Percentiles rank a stretch among this genome's conserved stretches.
These are phyloP conservation scores for Spisula subtruncata DNA, from an alignment of 2,888 invertebrate genomes.

Conservation along the genomic window DNA sequence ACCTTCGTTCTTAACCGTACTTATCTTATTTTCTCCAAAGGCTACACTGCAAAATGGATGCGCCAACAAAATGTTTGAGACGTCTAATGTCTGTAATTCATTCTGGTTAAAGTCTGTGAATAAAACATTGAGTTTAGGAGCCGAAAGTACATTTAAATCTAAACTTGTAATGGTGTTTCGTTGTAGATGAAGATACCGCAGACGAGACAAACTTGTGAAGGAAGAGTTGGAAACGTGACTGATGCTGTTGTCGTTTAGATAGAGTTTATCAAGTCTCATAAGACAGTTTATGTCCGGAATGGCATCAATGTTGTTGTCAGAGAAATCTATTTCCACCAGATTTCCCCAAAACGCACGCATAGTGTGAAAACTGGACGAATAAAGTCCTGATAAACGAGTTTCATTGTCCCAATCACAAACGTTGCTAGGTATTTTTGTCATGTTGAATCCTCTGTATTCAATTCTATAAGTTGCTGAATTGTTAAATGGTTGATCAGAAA, in stretches of 20 bases:
- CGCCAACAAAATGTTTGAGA: conserved; percentile 50
- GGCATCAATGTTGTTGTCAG: too few relatives aligned
- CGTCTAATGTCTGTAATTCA: conserved; percentile 43
- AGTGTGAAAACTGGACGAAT: background rate
- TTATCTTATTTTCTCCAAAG: conserved; percentile 55
- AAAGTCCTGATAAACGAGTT: background rate
- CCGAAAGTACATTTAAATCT: conserved; percentile 2
- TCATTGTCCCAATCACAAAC: conserved; percentile 54
- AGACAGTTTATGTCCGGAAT: too few relatives aligned
- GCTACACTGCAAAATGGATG: conserved; percentile 56
- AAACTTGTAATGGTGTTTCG: conserved; percentile 27
- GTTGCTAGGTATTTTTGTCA: conserved; percentile 60
- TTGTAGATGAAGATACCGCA: conserved; percentile 30
- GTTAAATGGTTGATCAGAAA: background rate
- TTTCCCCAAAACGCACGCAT: conserved; percentile 35
- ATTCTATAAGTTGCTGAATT: conserved; percentile 36
- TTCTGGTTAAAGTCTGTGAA: conserved; percentile 2
- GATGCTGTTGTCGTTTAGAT: too few relatives aligned
- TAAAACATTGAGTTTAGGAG: conserved; percentile 17
- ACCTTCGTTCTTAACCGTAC: conserved; percentile 42
- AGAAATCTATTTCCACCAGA: too few relatives aligned
- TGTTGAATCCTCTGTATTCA: background rate
- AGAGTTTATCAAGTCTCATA: too few relatives aligned
- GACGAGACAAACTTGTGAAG: conserved; percentile 23
- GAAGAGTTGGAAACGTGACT: too few relatives aligned